Evolutionary conservation across 2,888 invertebrate genomes (phyloP).

Genomic region (Brachynemurus nebulosus): DNA sequence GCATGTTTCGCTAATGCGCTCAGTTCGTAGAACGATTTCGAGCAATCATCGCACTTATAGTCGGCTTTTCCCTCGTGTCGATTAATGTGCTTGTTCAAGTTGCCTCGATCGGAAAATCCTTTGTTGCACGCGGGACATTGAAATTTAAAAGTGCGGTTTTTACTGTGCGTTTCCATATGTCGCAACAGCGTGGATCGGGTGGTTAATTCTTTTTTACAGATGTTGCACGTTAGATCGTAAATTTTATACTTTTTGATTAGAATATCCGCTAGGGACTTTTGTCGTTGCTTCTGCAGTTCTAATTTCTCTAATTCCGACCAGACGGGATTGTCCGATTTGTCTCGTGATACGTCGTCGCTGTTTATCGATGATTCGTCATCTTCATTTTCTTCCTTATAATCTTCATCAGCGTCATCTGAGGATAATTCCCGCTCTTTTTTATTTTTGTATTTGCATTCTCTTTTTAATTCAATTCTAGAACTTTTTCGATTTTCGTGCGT

Average conservation of each 20-base stretch:
- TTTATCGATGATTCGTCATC: not conserved
- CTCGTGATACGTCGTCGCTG: no score
- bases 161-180: slow-evolving; percentile 5
- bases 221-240: slow-evolving; percentile 1
- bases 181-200: not conserved
- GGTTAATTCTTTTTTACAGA: slow-evolving; percentile 4
- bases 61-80: slow-evolving; percentile 25
- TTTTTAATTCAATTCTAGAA: no score
- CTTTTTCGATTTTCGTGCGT: no score
- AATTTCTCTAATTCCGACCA: not conserved
- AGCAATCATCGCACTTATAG: slow-evolving; percentile 5
- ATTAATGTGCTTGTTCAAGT: slow-evolving; percentile 33
- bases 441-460: no score
- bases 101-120: slow-evolving; percentile 34
- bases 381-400: not conserved
- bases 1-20: slow-evolving; percentile 6
- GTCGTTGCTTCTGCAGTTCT: not conserved
- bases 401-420: not conserved
- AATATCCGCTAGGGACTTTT: not conserved
- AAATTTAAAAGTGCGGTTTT: slow-evolving; percentile 21
- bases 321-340: no score
- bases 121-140: slow-evolving; percentile 33
- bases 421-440: no score
- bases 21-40: slow-evolving; percentile 6
- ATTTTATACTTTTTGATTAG: not conserved